These are phyloP conservation scores for Chloebia gouldiae DNA, from an alignment of 2,113 vertebrate species.

Conservation along the genomic window DNA sequence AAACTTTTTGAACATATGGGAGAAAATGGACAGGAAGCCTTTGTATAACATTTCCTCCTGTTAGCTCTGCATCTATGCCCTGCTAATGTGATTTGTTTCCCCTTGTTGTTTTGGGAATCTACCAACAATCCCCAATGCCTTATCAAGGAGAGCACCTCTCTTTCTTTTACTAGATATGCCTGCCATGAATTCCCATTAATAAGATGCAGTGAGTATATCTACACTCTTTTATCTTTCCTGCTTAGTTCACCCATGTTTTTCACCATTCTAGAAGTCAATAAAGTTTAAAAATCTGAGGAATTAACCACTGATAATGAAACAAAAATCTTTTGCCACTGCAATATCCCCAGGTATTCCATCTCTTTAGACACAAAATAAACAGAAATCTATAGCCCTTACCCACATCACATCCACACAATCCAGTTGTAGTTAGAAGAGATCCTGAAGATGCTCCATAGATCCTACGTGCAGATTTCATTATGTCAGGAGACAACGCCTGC, in stretches of 20 bases:
- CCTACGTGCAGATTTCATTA: constrained; percentile 58
- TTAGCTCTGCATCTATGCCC: too few species aligned
- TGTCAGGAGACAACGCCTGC: constrained; percentile 57
- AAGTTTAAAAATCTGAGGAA: not conserved
- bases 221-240: not conserved
- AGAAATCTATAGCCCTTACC: constrained; percentile 58
- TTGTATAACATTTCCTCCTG: not conserved
- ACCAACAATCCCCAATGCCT: not conserved
- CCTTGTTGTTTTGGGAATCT: not conserved
- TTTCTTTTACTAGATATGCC: not conserved
- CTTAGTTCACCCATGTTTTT: not conserved
- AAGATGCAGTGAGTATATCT: not conserved
- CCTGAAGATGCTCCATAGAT: constrained; percentile 80
- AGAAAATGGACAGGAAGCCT: not conserved
- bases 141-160: not conserved
- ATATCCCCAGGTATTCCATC: too few species aligned
- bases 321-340: too few species aligned
- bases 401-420: constrained; percentile 23
- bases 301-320: not conserved
- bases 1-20: not conserved
- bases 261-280: not conserved
- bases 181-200: not conserved
- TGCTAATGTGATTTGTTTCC: not conserved
- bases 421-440: constrained; percentile 63
- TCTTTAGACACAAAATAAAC: not conserved